A percentile compares a stretch with the other conserved stretches of the same genome.
Evolutionary conservation across 2,113 vertebrate genomes (phyloP).

Genomic region (Oxygymnocypris stewartii): DNA sequence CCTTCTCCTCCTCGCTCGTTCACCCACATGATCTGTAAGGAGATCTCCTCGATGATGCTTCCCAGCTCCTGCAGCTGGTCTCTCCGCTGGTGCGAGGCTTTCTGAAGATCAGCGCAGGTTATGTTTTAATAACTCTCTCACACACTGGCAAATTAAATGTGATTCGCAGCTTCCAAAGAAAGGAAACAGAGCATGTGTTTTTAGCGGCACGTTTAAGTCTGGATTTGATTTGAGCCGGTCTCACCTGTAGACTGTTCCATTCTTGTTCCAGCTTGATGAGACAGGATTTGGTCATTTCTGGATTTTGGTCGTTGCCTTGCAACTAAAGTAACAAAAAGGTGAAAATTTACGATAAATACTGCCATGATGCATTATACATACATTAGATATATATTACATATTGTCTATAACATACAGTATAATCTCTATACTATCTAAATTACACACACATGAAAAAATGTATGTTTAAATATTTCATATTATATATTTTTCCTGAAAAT

Average conservation of each 20-base stretch:
- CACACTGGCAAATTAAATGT: background rate
- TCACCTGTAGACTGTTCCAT: constrained; percentile 89
- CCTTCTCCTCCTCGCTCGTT: constrained; percentile 93
- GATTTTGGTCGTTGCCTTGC: background rate
- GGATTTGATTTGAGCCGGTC: constrained; percentile 15
- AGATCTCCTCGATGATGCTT: constrained; percentile 86
- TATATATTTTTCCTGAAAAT: no score
- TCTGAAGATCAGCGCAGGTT: constrained; percentile 65
- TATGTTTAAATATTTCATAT: no score
- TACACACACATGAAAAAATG: no score
- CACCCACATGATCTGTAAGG: constrained; percentile 96
- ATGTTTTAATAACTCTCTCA: background rate
- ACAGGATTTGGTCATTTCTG: constrained; percentile 75
- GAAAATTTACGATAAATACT: background rate
- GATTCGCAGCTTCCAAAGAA: no score
- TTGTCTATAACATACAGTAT: no score
- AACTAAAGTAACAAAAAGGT: background rate
- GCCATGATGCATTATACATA: background rate
- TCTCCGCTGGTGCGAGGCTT: constrained; percentile 80
- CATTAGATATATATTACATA: no score
- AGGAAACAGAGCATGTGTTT: no score
- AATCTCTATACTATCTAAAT: no score
- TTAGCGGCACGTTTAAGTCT: no score
- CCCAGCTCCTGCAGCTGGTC: constrained; percentile 85
- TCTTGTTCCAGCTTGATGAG: constrained; percentile 87